These are phyloP conservation scores for Pachypeltis micranthus DNA, from an alignment of 1,140 invertebrate genomes.

Conservation along the genomic window DNA sequence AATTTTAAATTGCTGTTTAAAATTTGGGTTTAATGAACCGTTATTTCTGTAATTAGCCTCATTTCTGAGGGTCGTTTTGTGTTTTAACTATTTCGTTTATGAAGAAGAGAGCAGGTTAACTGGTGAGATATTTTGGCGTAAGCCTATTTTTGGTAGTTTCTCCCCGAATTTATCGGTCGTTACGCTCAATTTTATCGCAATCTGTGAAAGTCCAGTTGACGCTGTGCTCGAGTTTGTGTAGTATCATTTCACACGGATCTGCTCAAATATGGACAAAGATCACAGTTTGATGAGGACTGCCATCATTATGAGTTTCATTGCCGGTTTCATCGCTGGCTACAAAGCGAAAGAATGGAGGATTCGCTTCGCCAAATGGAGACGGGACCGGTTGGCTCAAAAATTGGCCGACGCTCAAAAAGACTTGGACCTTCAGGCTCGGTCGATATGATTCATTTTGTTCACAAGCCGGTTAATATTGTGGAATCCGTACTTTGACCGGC, in stretches of 20 bases:
- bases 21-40: no score
- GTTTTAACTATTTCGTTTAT: no score
- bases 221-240: background rate
- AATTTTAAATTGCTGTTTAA: no score
- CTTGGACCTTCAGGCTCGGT: slow-evolving; percentile 14
- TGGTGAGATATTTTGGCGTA: no score
- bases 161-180: background rate
- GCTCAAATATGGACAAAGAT: background rate
- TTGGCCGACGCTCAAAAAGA: slow-evolving; percentile 23
- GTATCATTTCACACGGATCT: background rate
- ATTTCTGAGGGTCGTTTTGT: no score
- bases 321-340: slow-evolving; percentile 23
- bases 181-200: background rate
- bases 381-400: slow-evolving; percentile 23
- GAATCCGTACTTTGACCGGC: no score
- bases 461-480: no score
- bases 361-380: slow-evolving; percentile 22
- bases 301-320: slow-evolving; percentile 19
- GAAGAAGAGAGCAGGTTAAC: no score
- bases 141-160: background rate
- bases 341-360: slow-evolving; percentile 26
- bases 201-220: background rate
- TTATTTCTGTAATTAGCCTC: no score
- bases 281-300: slow-evolving; percentile 3
- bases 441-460: no score